A percentile compares a stretch with the other conserved stretches of the same genome.
phyloP scores from a whole-genome alignment of 2,797 vertebrate species.

The Sphenodon punctatus region DNA sequence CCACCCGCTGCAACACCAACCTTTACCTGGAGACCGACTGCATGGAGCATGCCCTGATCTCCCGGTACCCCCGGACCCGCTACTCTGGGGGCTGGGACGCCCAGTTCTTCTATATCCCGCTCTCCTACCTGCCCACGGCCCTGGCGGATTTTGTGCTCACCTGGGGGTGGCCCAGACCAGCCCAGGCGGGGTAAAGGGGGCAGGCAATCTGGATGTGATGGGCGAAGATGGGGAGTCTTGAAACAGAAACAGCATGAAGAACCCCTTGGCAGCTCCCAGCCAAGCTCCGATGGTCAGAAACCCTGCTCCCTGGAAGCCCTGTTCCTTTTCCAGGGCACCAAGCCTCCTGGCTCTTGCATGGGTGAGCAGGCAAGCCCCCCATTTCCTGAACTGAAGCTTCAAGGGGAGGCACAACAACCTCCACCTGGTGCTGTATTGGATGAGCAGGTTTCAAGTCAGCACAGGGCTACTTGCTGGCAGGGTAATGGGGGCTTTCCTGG shows the following conservation, averaged over 20 bases:
- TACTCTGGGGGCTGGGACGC: slow-evolving; percentile 89
- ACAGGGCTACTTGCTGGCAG: no score
- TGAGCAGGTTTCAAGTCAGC: no score
- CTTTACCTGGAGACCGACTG: slow-evolving; percentile 82
- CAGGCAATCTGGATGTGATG: background rate
- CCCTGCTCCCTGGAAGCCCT: no score
- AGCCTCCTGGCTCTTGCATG: no score
- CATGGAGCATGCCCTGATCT: slow-evolving; percentile 87
- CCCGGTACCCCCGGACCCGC: slow-evolving; percentile 80
- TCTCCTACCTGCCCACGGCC: slow-evolving; percentile 84
- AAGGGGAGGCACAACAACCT: no score
- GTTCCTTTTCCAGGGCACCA: no score
- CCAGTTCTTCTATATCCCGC: slow-evolving; percentile 85
- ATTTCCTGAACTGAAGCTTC: no score
- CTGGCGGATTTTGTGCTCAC: slow-evolving; percentile 73
- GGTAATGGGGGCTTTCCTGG: no score
- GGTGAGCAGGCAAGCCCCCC: no score
- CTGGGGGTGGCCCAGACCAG: slow-evolving; percentile 26
- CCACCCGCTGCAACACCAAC: background rate
- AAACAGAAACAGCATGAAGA: background rate
- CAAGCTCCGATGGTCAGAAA: no score
- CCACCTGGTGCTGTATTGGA: no score
- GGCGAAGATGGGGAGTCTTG: background rate
- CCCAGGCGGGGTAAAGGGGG: background rate
- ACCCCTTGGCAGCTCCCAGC: no score